phyloP scores from a whole-genome alignment of 2,888 invertebrate genomes.

The Limenitis arthemis region DNA sequence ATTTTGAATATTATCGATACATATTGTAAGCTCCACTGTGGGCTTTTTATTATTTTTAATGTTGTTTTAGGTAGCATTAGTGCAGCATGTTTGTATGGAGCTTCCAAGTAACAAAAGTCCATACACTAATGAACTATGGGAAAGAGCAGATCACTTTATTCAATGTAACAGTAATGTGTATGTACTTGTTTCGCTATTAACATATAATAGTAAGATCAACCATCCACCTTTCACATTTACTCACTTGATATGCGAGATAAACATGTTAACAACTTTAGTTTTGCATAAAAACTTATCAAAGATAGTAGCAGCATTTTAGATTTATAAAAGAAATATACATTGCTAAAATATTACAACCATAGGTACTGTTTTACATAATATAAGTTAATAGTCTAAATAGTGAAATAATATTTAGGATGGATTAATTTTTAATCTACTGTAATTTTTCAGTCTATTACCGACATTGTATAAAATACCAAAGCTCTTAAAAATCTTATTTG shows the following conservation, averaged over 20 bases:
- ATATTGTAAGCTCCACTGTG: no score
- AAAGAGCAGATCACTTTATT: slow-evolving; percentile 27
- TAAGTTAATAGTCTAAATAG: no score
- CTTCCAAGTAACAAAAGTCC: slow-evolving; percentile 34
- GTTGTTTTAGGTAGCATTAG: slow-evolving; percentile 39
- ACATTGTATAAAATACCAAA: slow-evolving; percentile 36
- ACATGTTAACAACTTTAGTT: no score
- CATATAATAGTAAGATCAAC: background rate
- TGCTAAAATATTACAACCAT: no score
- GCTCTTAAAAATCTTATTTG: slow-evolving; percentile 38
- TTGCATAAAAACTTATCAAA: no score
- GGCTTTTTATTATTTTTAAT: no score
- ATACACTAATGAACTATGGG: slow-evolving; percentile 33
- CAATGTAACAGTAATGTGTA: slow-evolving; percentile 32
- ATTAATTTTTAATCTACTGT: background rate
- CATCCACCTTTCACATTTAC: background rate
- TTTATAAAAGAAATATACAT: no score
- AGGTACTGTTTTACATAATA: no score
- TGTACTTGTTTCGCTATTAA: slow-evolving; percentile 19
- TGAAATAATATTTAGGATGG: background rate
- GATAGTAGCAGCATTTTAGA: no score
- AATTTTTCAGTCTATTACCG: slow-evolving; percentile 31
- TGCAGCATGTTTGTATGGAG: slow-evolving; percentile 35
- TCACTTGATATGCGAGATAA: no score
- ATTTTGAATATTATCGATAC: no score